Evolutionary conservation across 1,140 invertebrate genomes (phyloP), one percentile per base, ranked within the genome.

Genomic region (Frieseomelitta varia): DNA sequence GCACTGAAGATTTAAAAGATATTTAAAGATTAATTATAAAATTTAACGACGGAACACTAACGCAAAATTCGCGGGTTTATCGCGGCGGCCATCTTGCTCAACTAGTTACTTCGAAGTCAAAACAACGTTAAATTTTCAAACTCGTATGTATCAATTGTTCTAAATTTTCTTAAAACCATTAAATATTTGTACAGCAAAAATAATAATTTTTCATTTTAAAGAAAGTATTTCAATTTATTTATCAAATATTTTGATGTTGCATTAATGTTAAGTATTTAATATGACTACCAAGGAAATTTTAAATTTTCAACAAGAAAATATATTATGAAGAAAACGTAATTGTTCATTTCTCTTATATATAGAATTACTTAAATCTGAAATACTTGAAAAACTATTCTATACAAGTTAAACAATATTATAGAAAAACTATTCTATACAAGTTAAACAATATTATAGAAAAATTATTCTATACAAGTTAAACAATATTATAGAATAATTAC

Each of bases 141-240:
- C 1, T 4, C 1, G 15, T 21, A n/a, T 3, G 1, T 0, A n/a
- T 34, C 1, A 10, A 47, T 47, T 17, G 1, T 24, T 14, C 15
- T 47, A 10, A 39, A 39, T 69, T 39, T 14, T 24, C 14, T 11
- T 39, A 4, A 15, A 12, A 12, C 67, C 0, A 8, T 47, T 21
- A 39, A 47, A 69, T 24, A 8, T 6, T 39, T 47, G 4, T 24
- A 12, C 15, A 69, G 14, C 4, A 24, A 69, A 24, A 47, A 69
- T 24, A n/a, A 39, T 15, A 0, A 6, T 67, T 34, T 34, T 34
- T 12, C 15, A 34, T 34, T 21, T 21, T 10, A 39, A 30, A 11
- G 6, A 8, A 21, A 1, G 17, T 67, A 67, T 67, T 67, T 67
- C 30, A 11, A 67, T 11, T 34, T 34, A 34, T 21, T 19, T 4